These are phyloP conservation scores for Heliocidaris erythrogramma DNA, from an alignment of 35 echinoderm and acorn worm genomes.

Conservation along the genomic window DNA sequence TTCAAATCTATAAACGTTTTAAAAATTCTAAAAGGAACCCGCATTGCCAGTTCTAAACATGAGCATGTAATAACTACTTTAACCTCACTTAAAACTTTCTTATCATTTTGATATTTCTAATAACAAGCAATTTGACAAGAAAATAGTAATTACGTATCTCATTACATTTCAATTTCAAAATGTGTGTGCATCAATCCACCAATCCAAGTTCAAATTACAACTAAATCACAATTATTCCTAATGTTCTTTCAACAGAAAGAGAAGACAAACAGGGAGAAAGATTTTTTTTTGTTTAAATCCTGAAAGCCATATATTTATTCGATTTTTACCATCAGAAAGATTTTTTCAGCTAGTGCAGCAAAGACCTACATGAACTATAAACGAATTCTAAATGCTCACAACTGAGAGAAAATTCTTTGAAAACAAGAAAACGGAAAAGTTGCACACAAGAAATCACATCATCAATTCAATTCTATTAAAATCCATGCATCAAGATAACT, in stretches of 20 bases:
- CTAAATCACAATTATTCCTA: not conserved
- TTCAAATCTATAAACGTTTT: too few species aligned
- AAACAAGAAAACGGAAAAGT: not conserved
- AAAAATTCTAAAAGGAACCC: too few species aligned
- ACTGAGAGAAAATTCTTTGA: not conserved
- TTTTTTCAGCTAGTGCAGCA: slow-evolving; percentile 1
- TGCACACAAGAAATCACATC: not conserved
- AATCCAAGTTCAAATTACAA: not conserved
- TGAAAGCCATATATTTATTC: not conserved
- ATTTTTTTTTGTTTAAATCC: slow-evolving; percentile 9
- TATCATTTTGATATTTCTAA: too few species aligned
- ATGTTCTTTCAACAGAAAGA: not conserved
- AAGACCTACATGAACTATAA: not conserved
- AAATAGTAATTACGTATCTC: too few species aligned
- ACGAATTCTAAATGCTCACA: not conserved
- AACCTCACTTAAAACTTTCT: too few species aligned
- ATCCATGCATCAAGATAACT: not conserved
- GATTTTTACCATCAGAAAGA: not conserved
- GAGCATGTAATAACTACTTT: too few species aligned
- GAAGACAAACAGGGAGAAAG: too few species aligned
- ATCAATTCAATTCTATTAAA: not conserved
- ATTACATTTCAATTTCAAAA: too few species aligned
- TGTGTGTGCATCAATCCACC: not conserved
- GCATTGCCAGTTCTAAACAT: too few species aligned
- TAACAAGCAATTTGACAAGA: too few species aligned